Percentiles rank a stretch among this genome's conserved stretches.
phyloP scores from a whole-genome alignment of 2,888 invertebrate genomes.

The Mesochorus sp. region DNA sequence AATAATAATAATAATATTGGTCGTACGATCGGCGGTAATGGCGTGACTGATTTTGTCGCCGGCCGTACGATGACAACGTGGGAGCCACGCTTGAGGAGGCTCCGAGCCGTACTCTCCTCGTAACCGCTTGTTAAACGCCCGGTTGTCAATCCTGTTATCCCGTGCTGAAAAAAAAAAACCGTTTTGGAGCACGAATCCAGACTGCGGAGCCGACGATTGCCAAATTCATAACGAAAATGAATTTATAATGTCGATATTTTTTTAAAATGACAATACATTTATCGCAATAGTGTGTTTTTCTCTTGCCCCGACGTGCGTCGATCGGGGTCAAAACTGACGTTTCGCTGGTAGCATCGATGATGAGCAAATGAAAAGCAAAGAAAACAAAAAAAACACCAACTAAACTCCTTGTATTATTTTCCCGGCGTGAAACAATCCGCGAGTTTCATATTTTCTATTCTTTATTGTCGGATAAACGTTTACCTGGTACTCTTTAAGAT shows the following conservation, averaged over 20 bases:
- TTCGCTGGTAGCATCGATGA: too few relatives aligned
- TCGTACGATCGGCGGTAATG: conserved; percentile 7
- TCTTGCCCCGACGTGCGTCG: background rate
- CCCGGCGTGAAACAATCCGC: background rate
- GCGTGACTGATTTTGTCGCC: conserved; percentile 62
- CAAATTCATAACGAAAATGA: background rate
- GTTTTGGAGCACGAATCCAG: background rate
- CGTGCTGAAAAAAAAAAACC: conserved; percentile 25
- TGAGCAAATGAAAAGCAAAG: background rate
- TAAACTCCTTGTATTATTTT: background rate
- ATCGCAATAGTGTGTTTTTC: conserved; percentile 42
- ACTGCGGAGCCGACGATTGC: background rate
- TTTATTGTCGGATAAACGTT: background rate
- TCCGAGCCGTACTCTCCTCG: conserved; percentile 76
- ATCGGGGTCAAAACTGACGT: background rate
- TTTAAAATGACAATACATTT: conserved; percentile 72
- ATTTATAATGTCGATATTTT: conserved; percentile 69
- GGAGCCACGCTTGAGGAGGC: conserved; percentile 73
- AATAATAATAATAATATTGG: too few relatives aligned
- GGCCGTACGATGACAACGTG: conserved; percentile 70
- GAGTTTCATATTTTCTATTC: conserved; percentile 10
- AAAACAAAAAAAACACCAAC: too few relatives aligned
- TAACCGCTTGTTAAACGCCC: conserved; percentile 67
- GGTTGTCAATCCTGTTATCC: background rate
- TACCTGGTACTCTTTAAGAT: conserved; percentile 26